These are phyloP conservation scores for Gryllus longicercus DNA, from an alignment of 2,888 invertebrate genomes.

Conservation along the genomic window DNA sequence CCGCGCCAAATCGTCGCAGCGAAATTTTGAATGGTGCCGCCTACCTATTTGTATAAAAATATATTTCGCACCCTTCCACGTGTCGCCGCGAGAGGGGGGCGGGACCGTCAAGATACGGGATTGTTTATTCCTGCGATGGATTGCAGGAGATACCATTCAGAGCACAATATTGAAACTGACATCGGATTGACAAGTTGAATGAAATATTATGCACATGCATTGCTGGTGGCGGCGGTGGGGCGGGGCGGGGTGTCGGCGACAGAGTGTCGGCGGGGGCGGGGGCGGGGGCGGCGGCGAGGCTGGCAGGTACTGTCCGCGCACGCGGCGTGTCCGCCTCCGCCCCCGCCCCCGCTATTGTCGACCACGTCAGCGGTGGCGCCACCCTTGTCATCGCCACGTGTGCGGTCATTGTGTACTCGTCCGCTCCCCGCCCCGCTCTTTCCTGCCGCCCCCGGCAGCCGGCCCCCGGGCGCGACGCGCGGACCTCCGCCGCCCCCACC, in stretches of 20 bases:
- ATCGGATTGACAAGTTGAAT: constrained; percentile 10
- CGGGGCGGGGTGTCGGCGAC: background rate
- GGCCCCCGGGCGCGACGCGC: background rate
- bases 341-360: background rate
- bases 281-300: background rate
- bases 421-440: background rate
- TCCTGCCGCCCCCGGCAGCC: background rate
- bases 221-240: background rate
- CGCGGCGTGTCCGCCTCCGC: background rate
- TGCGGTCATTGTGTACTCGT: background rate
- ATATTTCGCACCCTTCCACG: background rate
- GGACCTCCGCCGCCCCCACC: background rate
- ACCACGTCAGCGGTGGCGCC: background rate
- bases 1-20: background rate
- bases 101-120: background rate
- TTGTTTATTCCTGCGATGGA: constrained; percentile 17
- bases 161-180: constrained; percentile 1
- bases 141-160: background rate
- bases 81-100: background rate
- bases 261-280: background rate
- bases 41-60: background rate
- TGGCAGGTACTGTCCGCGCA: background rate
- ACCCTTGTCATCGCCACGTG: constrained; percentile 17
- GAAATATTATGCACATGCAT: constrained; percentile 6
- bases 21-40: background rate